Evolutionary conservation across 2,797 vertebrate genomes (phyloP), one percentile per base, ranked within the genome.

Genomic region (Phylloscopus collybita): DNA sequence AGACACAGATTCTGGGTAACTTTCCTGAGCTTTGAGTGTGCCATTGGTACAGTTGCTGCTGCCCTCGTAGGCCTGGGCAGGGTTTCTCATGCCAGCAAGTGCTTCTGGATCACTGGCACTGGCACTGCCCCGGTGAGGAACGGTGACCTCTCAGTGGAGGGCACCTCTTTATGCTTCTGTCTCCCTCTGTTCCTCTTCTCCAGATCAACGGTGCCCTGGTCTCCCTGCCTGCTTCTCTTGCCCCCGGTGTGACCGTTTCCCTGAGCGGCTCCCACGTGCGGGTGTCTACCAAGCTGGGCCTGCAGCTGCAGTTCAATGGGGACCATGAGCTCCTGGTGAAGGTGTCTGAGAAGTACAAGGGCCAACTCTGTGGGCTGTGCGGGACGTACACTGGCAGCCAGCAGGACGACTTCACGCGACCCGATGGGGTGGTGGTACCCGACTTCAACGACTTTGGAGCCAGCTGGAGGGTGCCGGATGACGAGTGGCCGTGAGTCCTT

Each of bases 401-500:
- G 94, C 92, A 69, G 12, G 97, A 98, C 0, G 98, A 98, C 93
- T 97, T 98, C 75, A 85, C 23, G 53, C 82, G 91, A 45, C 97
- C 97, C 5, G 40, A 34, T 19, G 97, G 97, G 2, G 9, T 54
- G 2, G 12, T 73, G 1, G 94, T 96, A 54, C 36, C 96, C 4
- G 51, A 81, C 7, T 83, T 94, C 79, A 94, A 95, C 2, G 85
- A 86, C 50, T 98, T 98, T 44, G 97, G 96, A 66, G 18, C 56
- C 4, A 95, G 90, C 0, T 98, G 98, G 98, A 89, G n/a, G 42
- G 34, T 97, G 8, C 93, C 95, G 0, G 16, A 97, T 20, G 86
- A 80, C 3, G 81, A 96, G 53, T 97, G 97, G 94, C 82, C 44
- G 98, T 99, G 92, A 98, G 98, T 97, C 54, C 42, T 72, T 40